Percentiles rank a stretch among this genome's conserved stretches.
phyloP scores from a whole-genome alignment of 2,797 vertebrate genomes.

The Bovichtus diacanthus region DNA sequence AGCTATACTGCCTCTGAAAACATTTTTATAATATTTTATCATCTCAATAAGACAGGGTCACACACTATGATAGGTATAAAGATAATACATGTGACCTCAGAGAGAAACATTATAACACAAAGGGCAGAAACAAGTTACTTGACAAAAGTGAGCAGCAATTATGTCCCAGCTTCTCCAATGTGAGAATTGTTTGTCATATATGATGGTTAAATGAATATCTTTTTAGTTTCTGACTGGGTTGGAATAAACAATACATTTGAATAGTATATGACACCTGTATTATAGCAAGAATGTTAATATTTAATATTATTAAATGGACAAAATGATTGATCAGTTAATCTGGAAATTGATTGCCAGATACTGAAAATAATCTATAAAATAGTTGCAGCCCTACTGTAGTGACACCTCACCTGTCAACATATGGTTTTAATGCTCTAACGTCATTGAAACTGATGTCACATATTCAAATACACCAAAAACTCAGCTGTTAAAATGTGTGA shows the following conservation, averaged over 20 bases:
- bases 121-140: background rate
- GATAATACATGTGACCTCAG: background rate
- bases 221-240: background rate
- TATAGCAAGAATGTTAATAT: background rate
- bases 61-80: background rate
- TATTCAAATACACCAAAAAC: background rate
- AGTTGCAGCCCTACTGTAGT: background rate
- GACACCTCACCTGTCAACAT: background rate
- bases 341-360: background rate
- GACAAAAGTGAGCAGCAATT: too few relatives aligned
- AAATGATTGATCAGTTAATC: background rate
- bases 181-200: background rate
- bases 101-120: background rate
- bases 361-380: background rate
- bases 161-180: background rate
- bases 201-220: background rate
- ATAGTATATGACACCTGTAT: background rate
- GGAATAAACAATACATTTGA: background rate
- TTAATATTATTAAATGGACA: background rate
- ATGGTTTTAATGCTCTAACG: background rate
- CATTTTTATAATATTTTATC: background rate
- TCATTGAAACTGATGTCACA: background rate
- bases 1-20: background rate
- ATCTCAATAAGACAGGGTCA: background rate
- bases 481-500: background rate